phyloP scores from a whole-genome alignment of 2,797 vertebrate genomes.

The Heterohyrax brucei region DNA sequence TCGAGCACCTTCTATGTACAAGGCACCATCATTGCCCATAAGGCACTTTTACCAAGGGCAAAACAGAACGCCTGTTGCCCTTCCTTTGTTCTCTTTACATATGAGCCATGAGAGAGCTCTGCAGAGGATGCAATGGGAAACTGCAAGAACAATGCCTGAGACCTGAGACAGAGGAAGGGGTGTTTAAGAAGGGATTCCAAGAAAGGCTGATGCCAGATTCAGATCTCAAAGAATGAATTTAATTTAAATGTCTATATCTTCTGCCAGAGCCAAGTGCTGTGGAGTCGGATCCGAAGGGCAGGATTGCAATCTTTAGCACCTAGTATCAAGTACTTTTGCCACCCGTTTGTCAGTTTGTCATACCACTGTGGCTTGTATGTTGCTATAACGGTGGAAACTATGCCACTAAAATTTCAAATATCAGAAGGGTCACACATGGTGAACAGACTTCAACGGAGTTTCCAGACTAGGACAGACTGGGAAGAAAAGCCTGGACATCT shows the following conservation, averaged over 20 bases:
- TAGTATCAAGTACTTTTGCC: neutral
- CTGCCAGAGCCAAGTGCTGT: too few species aligned
- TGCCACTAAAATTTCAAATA: too few species aligned
- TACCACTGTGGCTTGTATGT: too few species aligned
- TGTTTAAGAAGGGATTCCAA: neutral
- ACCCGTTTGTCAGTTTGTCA: too few species aligned
- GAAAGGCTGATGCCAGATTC: neutral
- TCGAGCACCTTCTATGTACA: neutral
- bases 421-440: too few species aligned
- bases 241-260: neutral
- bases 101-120: neutral
- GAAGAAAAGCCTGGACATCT: neutral
- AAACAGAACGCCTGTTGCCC: neutral
- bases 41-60: neutral
- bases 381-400: too few species aligned
- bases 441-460: too few species aligned
- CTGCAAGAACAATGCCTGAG: rapidly evolving
- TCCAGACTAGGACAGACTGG: neutral
- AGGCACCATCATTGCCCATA: neutral
- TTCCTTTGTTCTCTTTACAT: neutral
- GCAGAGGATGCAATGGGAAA: neutral
- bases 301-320: neutral
- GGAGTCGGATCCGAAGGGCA: neutral
- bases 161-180: neutral
- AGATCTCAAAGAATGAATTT: neutral